phyloP scores from a whole-genome alignment of 2,888 invertebrate species.

The Chorisops tibialis region DNA sequence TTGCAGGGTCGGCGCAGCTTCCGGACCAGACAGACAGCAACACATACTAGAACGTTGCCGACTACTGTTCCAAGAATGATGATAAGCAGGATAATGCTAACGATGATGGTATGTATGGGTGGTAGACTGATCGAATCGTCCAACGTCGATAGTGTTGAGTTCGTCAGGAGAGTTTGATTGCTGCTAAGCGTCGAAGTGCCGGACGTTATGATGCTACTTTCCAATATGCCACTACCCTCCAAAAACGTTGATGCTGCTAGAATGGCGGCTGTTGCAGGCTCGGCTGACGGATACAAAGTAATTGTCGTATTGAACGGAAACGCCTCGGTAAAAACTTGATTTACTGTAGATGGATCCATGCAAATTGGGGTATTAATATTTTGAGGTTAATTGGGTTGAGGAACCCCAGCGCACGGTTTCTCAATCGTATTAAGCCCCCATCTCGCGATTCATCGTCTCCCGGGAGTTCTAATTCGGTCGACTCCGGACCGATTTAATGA shows the following conservation, averaged over 20 bases:
- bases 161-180: slow-evolving; percentile 14
- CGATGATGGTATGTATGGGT: slow-evolving; percentile 59
- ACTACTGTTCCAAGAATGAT: slow-evolving; percentile 78
- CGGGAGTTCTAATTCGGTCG: too few relatives aligned
- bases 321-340: slow-evolving; percentile 30
- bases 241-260: slow-evolving; percentile 15
- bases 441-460: slow-evolving; percentile 23
- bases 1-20: slow-evolving; percentile 87
- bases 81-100: slow-evolving; percentile 68
- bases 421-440: slow-evolving; percentile 33
- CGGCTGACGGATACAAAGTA: neutral
- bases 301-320: slow-evolving; percentile 29
- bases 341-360: slow-evolving; percentile 35
- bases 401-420: neutral
- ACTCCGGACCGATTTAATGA: too few relatives aligned
- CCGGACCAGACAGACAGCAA: slow-evolving; percentile 91
- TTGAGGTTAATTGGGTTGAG: slow-evolving; percentile 1
- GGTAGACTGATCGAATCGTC: slow-evolving; percentile 34
- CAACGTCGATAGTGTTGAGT: neutral
- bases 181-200: slow-evolving; percentile 17
- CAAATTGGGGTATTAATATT: slow-evolving; percentile 29
- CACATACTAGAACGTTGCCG: slow-evolving; percentile 90
- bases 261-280: neutral
- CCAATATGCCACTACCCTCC: slow-evolving; percentile 26
- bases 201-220: slow-evolving; percentile 20